These are phyloP conservation scores for Deilephila porcellus DNA, from an alignment of 2,888 invertebrate species.

Conservation along the genomic window DNA sequence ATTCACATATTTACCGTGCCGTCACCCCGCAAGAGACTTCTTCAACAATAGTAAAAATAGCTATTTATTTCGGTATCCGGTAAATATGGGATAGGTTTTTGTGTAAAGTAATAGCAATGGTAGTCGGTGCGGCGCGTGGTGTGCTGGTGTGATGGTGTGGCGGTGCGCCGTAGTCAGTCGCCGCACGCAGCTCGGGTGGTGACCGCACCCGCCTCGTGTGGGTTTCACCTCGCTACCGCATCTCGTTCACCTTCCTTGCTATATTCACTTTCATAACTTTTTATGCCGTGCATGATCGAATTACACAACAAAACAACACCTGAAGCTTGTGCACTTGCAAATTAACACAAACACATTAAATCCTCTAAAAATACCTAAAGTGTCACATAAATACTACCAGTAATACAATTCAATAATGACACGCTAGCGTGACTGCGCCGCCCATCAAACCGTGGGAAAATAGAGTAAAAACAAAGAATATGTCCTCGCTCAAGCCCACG, in stretches of 20 bases:
- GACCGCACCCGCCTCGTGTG: constrained; percentile 68
- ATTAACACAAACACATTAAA: neutral
- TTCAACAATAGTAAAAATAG: too few relatives aligned
- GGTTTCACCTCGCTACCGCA: constrained; percentile 62
- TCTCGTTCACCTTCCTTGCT: constrained; percentile 61
- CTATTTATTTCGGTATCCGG: too few relatives aligned
- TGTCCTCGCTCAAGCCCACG: constrained; percentile 55
- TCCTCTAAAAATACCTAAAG: constrained; percentile 4
- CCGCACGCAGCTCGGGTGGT: constrained; percentile 31
- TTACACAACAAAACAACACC: constrained; percentile 49
- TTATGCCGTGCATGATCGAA: constrained; percentile 49
- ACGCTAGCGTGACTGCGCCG: constrained; percentile 60
- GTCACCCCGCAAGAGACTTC: too few relatives aligned
- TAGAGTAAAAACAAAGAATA: constrained; percentile 66
- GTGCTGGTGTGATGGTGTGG: too few relatives aligned
- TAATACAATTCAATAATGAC: constrained; percentile 41
- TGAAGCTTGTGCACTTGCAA: constrained; percentile 3
- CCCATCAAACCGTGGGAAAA: constrained; percentile 70
- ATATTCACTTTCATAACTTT: constrained; percentile 69
- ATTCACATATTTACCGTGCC: too few relatives aligned
- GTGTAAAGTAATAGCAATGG: neutral
- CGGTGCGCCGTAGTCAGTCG: neutral
- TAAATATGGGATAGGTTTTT: neutral
- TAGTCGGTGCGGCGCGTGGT: neutral
- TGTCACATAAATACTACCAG: constrained; percentile 23